Evolutionary conservation across 2,888 invertebrate genomes (phyloP), one percentile per base, ranked within the genome.

Genomic region (Harpagoxenus sublaevis): DNA sequence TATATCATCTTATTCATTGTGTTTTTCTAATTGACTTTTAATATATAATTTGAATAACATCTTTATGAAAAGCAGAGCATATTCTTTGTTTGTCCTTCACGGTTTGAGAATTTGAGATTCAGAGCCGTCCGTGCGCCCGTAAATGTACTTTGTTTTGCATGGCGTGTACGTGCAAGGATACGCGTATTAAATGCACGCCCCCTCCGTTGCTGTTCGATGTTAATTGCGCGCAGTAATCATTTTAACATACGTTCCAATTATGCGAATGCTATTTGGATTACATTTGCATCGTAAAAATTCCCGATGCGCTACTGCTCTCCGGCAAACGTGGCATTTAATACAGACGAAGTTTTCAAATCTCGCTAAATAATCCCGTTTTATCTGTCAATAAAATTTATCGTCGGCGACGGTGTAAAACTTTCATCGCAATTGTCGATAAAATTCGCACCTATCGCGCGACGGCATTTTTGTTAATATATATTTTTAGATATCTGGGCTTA

Each of bases 401-500:
- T 2, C 45, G n/a, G 51, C 35, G 8, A 48, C 39, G 35, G 12
- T 12, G 31, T 12, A 18, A 42, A 31, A n/a, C 15, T n/a, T 15
- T 31, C 57, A 28, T 70, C 28, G 42, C 55, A 35, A 42, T 66
- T 42, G 35, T 10, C 31, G 45, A 70, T 60, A 79, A 79, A 70
- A 71, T 53, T 55, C 42, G 42, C 35, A 42, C 28, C 55, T 79
- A 79, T 60, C 48, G 71, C 60, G 39, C 48, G 45, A 18, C 60
- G 15, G 23, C 39, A 79, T 71, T 74, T 73, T 83, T 70, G 74
- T 84, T 57, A 68, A 83, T 70, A 75, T 63, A 77, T 83, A 62
- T 83, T 83, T 83, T 68, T 85, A 83, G 71, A 66, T 73, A 75
- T 77, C 55, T 70, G 55, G 53, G 6, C 83, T 85, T 83, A 77